Conservation (phyloP, 2,797 vertebrate species). For the Pseudotriccus pelzelni region DNA sequence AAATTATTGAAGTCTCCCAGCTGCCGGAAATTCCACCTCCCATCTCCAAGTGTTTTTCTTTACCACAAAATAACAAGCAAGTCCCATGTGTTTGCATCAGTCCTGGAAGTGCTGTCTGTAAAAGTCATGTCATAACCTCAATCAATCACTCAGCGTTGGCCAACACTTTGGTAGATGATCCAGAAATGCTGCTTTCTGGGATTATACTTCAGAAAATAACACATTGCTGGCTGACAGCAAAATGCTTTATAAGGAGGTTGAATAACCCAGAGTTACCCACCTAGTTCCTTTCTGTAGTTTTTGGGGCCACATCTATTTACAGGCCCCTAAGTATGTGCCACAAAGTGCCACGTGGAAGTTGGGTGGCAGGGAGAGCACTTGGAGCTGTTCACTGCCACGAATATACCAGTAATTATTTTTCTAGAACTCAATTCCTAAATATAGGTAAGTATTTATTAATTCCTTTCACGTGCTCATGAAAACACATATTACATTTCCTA, state of each 20-base stretch:
- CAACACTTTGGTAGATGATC: background rate
- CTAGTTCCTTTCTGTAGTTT: background rate
- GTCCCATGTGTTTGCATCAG: background rate
- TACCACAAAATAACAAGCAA: background rate
- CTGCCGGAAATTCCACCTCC: background rate
- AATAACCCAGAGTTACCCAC: background rate
- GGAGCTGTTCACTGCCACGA: background rate
- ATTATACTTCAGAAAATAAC: slow-evolving; percentile 24
- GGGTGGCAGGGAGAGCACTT: background rate
- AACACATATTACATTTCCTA: background rate
- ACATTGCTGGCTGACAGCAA: slow-evolving; percentile 10
- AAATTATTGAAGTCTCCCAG: background rate
- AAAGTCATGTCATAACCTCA: slow-evolving; percentile 6
- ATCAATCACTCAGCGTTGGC: slow-evolving; percentile 41
- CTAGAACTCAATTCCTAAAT: background rate
- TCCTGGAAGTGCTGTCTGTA: background rate
- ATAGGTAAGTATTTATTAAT: background rate
- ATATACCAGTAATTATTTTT: background rate
- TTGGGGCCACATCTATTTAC: background rate
- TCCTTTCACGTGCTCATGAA: background rate
- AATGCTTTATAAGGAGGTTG: background rate
- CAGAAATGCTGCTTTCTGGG: background rate
- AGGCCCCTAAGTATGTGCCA: background rate
- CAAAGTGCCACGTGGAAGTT: background rate
- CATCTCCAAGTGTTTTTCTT: background rate